Conservation (phyloP, 2,888 invertebrate species). For the Megaustenia siamemsis region DNA sequence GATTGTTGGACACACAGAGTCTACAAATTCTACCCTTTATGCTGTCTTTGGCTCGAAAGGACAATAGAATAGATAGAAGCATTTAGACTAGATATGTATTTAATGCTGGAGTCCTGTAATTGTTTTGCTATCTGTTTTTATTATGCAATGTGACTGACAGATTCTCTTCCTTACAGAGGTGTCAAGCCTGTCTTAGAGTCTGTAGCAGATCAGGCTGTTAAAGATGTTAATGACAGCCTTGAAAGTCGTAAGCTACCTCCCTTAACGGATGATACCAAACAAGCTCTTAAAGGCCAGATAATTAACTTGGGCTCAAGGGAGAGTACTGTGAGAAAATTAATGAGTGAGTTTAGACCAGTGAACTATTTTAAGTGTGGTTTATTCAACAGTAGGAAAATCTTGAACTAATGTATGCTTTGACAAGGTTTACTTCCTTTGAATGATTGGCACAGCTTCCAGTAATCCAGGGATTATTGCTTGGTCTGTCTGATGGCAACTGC, state of each 20-base stretch:
- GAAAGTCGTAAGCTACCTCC: conserved; percentile 83
- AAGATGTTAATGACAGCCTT: conserved; percentile 86
- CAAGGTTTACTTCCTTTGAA: too few species aligned
- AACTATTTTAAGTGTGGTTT: background rate
- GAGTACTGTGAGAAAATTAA: conserved; percentile 88
- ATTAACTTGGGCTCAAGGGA: conserved; percentile 83
- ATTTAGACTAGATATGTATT: too few species aligned
- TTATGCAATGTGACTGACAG: background rate
- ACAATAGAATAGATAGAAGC: too few species aligned
- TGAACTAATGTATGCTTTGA: too few species aligned
- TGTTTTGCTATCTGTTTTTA: background rate
- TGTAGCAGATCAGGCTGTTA: conserved; percentile 86
- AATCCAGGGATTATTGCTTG: too few species aligned
- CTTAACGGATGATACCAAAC: conserved; percentile 83
- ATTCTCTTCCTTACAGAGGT: conserved; percentile 39
- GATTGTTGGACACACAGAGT: too few species aligned
- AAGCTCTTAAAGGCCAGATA: conserved; percentile 85
- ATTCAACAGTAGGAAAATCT: too few species aligned
- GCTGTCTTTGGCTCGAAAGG: too few species aligned
- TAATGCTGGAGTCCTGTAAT: too few species aligned
- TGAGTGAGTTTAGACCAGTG: conserved; percentile 84
- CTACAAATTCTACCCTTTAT: too few species aligned
- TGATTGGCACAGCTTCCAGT: too few species aligned
- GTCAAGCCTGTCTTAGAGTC: conserved; percentile 68
- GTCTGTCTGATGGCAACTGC: too few species aligned